These are phyloP conservation scores for Anolis apletophallus DNA, from an alignment of 2,797 vertebrate species.

Conservation along the genomic window DNA sequence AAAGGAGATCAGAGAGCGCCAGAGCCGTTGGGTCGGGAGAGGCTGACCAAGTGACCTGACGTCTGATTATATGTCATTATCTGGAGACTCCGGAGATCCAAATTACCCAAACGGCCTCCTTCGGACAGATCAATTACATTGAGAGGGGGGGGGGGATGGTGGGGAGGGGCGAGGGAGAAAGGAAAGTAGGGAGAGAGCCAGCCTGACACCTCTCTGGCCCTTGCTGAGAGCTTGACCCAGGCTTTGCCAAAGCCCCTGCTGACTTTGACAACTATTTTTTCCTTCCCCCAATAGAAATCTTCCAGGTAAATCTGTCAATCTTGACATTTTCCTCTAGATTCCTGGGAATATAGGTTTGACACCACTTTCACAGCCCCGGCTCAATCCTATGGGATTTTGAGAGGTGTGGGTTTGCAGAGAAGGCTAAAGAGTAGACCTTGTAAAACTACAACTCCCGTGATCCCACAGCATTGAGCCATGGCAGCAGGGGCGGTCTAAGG, in stretches of 20 bases:
- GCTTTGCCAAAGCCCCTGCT: slow-evolving; percentile 49
- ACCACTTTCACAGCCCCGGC: no score
- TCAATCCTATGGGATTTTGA: no score
- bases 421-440: no score
- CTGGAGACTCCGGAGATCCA: slow-evolving; percentile 97
- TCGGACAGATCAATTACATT: slow-evolving; percentile 91
- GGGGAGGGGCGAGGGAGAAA: slow-evolving; percentile 7
- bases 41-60: slow-evolving; percentile 98
- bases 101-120: slow-evolving; percentile 96
- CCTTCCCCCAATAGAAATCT: background rate
- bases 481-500: no score
- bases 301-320: slow-evolving; percentile 4
- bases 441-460: no score
- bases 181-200: slow-evolving; percentile 44
- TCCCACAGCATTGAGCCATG: no score
- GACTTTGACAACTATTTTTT: slow-evolving; percentile 40
- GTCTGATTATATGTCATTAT: slow-evolving; percentile 99
- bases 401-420: no score
- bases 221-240: slow-evolving; percentile 30
- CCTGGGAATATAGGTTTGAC: background rate
- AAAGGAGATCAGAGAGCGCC: slow-evolving; percentile 91
- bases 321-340: background rate
- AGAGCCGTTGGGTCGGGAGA: slow-evolving; percentile 88
- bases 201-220: slow-evolving; percentile 54
- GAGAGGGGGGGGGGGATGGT: background rate